Conservation (phyloP, 2,113 vertebrate genomes). For the Myodes glareolus region DNA sequence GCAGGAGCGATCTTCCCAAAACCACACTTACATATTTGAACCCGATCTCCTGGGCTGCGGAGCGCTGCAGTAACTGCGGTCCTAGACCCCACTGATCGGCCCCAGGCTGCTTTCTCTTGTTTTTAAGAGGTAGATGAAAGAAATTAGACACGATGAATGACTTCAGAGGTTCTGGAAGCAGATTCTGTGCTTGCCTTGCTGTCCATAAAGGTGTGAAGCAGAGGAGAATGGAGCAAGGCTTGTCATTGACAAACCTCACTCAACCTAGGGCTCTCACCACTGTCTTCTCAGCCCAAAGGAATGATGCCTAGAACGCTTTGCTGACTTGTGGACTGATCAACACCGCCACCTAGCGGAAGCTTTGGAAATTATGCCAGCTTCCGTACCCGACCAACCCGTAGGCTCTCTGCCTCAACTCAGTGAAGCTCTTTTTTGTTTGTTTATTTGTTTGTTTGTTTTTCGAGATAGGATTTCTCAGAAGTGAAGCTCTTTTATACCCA, state of each 20-base stretch:
- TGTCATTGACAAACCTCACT: background rate
- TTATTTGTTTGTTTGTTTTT: no score
- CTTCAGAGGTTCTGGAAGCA: background rate
- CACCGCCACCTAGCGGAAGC: constrained; percentile 74
- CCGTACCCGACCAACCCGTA: no score
- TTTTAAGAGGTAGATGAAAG: background rate
- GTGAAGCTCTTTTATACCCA: background rate
- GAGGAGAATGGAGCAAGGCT: background rate
- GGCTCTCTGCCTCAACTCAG: background rate
- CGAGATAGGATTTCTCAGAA: no score
- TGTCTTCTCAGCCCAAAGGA: background rate
- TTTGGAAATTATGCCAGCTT: background rate
- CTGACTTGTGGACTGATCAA: constrained; percentile 61
- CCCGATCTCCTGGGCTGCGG: background rate
- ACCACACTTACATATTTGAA: background rate
- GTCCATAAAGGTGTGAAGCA: background rate
- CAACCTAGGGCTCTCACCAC: background rate
- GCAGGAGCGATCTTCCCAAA: background rate
- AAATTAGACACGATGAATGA: background rate
- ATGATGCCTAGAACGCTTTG: background rate
- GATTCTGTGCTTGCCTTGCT: background rate
- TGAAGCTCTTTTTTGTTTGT: background rate
- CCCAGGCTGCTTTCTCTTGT: background rate
- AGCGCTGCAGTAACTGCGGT: background rate
- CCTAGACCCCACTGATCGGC: background rate